These are phyloP conservation scores for Vulpes ferrilata DNA, from an alignment of 2,113 vertebrate genomes.

Conservation along the genomic window DNA sequence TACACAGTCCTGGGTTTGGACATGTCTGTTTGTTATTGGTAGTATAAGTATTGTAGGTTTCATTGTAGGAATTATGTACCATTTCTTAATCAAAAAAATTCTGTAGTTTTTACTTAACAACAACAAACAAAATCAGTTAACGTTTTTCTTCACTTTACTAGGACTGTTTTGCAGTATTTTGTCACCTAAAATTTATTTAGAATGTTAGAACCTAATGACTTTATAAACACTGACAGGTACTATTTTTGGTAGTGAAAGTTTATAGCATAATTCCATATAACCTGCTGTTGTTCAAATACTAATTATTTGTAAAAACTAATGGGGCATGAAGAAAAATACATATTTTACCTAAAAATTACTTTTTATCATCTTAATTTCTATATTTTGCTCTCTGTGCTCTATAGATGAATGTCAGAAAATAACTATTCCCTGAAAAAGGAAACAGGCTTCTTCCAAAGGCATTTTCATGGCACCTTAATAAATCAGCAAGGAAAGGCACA, in stretches of 20 bases:
- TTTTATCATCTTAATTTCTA: constrained; percentile 40
- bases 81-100: neutral
- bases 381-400: constrained; percentile 32
- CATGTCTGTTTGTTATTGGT: neutral
- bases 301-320: constrained; percentile 31
- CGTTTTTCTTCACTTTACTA: neutral
- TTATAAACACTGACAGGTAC: neutral
- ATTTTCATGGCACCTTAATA: constrained; percentile 58
- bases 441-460: constrained; percentile 63
- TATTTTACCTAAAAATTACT: constrained; percentile 41
- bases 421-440: constrained; percentile 65
- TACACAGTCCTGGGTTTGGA: neutral
- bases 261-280: neutral
- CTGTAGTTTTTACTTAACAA: neutral
- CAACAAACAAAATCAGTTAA: neutral
- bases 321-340: neutral
- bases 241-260: neutral
- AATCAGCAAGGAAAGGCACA: constrained; percentile 58
- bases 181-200: neutral
- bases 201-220: neutral
- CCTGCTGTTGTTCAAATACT: constrained; percentile 14
- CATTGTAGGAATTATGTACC: neutral
- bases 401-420: constrained; percentile 59
- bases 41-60: neutral
- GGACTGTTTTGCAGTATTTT: neutral